These are phyloP conservation scores for Noctua fimbriata DNA, from an alignment of 2,888 invertebrate genomes.

Conservation along the genomic window DNA sequence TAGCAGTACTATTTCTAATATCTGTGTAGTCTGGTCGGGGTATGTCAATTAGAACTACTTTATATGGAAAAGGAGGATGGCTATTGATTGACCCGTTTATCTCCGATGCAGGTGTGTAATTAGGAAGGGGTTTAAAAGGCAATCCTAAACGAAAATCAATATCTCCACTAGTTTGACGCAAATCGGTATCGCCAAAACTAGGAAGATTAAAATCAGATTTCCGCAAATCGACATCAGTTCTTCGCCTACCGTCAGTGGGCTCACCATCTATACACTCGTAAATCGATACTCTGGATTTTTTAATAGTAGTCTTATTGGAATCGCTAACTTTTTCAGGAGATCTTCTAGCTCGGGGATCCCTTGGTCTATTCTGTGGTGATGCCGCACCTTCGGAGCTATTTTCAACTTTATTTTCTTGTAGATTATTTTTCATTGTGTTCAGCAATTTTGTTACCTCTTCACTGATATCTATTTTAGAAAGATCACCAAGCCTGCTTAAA, in stretches of 20 bases:
- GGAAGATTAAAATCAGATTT: conserved; percentile 89
- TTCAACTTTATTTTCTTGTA: conserved; percentile 80
- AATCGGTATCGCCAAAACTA: conserved; percentile 92
- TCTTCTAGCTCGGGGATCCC: conserved; percentile 85
- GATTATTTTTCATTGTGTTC: conserved; percentile 90
- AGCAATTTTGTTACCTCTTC: conserved; percentile 93
- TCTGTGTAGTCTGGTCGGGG: conserved; percentile 94
- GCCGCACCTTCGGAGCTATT: conserved; percentile 73
- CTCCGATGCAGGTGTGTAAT: conserved; percentile 96
- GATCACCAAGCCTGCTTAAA: conserved; percentile 92
- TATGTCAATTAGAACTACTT: conserved; percentile 91
- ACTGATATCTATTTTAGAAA: conserved; percentile 94
- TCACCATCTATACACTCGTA: conserved; percentile 91
- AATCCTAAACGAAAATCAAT: conserved; percentile 94
- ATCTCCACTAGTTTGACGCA: conserved; percentile 91
- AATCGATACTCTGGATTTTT: conserved; percentile 88
- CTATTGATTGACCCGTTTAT: conserved; percentile 95
- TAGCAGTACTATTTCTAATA: conserved; percentile 92
- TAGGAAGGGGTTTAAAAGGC: conserved; percentile 95
- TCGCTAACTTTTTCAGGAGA: conserved; percentile 83
- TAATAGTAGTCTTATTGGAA: conserved; percentile 69
- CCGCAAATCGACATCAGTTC: conserved; percentile 89
- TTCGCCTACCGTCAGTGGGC: conserved; percentile 85
- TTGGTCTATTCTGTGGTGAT: conserved; percentile 73
- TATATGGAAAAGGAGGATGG: conserved; percentile 94